phyloP scores from a whole-genome alignment of 1,140 invertebrate species.

The Hyles vespertilio region DNA sequence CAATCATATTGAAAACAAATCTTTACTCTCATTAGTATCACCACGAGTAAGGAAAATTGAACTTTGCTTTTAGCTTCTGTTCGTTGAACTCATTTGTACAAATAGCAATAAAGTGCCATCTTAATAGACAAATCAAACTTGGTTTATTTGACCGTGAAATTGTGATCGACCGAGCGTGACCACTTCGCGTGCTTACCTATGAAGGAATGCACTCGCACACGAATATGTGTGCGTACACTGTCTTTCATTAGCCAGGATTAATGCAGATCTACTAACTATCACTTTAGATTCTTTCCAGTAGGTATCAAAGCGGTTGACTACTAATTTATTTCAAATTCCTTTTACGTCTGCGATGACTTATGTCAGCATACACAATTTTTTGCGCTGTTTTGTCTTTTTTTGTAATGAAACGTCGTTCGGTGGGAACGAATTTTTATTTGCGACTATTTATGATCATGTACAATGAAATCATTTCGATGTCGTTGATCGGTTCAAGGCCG shows the following conservation, averaged over 20 bases:
- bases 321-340: too few relatives aligned
- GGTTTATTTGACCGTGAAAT: slow-evolving; percentile 64
- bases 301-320: too few relatives aligned
- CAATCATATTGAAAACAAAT: too few relatives aligned
- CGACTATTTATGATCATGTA: slow-evolving; percentile 3
- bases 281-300: neutral
- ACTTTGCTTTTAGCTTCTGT: slow-evolving; percentile 18
- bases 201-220: slow-evolving; percentile 21
- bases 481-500: slow-evolving; percentile 41
- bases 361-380: slow-evolving; percentile 1
- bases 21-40: too few relatives aligned
- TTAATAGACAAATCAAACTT: slow-evolving; percentile 63
- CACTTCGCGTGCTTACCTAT: slow-evolving; percentile 42
- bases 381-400: slow-evolving; percentile 2
- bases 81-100: slow-evolving; percentile 36
- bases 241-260: neutral
- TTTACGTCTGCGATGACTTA: too few relatives aligned
- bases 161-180: slow-evolving; percentile 54
- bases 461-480: slow-evolving; percentile 25
- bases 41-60: neutral
- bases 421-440: slow-evolving; percentile 17
- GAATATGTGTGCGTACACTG: slow-evolving; percentile 2
- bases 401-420: neutral
- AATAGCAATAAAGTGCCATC: slow-evolving; percentile 37
- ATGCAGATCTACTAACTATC: neutral